Evolutionary conservation across 37 sponge, comb jelly and placozoan species (phyloP).

Genomic region (Oscarella lobularis): DNA sequence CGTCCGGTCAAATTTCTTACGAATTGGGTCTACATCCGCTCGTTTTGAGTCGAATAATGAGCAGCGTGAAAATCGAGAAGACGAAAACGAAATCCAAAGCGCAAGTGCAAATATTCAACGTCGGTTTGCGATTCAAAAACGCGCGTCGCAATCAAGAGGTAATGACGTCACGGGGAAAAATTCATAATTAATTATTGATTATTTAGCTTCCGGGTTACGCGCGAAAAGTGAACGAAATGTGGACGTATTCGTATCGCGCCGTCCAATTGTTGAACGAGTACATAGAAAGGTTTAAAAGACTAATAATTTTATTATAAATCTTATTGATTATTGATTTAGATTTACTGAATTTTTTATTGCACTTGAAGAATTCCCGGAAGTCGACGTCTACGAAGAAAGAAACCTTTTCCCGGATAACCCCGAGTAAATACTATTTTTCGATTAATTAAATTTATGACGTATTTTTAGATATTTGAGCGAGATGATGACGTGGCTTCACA

Average conservation of each 20-base stretch:
- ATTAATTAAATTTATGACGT: neutral
- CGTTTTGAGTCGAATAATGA: neutral
- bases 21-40: neutral
- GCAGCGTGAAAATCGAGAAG: conserved; percentile 27
- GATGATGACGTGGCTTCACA: neutral
- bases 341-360: no score
- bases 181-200: no score
- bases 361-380: no score
- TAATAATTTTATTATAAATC: no score
- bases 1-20: neutral
- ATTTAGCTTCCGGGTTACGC: no score
- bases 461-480: neutral
- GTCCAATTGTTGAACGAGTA: no score
- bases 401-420: no score
- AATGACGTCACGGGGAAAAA: neutral
- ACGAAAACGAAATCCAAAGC: conserved; percentile 33
- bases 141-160: conserved; percentile 57
- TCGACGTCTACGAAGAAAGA: no score
- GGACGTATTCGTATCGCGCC: no score
- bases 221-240: no score
- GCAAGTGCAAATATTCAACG: conserved; percentile 23
- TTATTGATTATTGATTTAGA: no score
- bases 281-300: no score
- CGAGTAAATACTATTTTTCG: neutral
- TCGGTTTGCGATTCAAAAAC: conserved; percentile 80